Conservation (phyloP, 2,888 invertebrate species). For the Hypomecis atomaria region DNA sequence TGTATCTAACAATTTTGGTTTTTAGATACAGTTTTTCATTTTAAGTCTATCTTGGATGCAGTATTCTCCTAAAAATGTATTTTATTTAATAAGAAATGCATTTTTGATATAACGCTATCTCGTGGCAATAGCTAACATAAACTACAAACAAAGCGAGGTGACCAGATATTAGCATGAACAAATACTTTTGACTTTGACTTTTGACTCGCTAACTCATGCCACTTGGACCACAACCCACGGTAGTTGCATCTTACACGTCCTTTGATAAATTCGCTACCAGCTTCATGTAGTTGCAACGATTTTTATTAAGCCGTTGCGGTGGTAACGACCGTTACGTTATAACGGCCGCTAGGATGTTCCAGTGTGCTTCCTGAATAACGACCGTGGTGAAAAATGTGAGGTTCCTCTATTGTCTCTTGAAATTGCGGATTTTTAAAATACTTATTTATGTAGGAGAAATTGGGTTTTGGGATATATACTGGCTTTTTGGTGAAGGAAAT, state of each 20-base stretch:
- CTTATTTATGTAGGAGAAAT: not conserved
- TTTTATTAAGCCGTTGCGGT: constrained; percentile 35
- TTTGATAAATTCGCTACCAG: constrained; percentile 34
- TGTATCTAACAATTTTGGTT: too few relatives aligned
- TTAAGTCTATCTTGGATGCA: too few relatives aligned
- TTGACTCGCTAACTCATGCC: constrained; percentile 16
- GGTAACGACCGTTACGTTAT: constrained; percentile 12
- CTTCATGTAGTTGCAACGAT: constrained; percentile 33
- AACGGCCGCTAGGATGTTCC: constrained; percentile 8
- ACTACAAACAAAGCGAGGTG: too few relatives aligned
- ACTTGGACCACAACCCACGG: constrained; percentile 9
- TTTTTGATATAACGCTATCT: too few relatives aligned
- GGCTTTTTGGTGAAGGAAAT: too few relatives aligned
- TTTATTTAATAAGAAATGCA: too few relatives aligned
- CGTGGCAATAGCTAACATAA: too few relatives aligned
- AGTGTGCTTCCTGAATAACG: constrained; percentile 1
- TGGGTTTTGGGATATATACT: not conserved
- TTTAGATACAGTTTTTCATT: too few relatives aligned
- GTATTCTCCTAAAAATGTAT: too few relatives aligned
- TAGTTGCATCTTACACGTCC: constrained; percentile 38
- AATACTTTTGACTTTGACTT: too few relatives aligned
- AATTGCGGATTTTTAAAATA: not conserved
- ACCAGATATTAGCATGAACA: too few relatives aligned
- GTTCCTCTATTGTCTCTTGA: not conserved
- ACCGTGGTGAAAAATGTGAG: not conserved